phyloP scores from a whole-genome alignment of 2,113 vertebrate genomes.

The Abramis brama region DNA sequence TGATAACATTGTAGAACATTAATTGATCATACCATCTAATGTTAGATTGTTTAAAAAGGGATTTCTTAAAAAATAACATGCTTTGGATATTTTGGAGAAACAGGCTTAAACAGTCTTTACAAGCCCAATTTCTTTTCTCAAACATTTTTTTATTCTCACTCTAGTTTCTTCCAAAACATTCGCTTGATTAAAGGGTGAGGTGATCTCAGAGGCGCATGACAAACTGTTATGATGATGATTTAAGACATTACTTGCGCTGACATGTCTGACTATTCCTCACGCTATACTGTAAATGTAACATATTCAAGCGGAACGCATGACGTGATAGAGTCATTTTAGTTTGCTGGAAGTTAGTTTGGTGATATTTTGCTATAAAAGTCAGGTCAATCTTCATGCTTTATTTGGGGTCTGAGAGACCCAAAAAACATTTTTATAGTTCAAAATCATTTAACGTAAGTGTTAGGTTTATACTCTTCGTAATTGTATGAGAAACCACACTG shows the following conservation, averaged over 20 bases:
- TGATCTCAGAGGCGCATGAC: constrained; percentile 27
- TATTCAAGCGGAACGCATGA: neutral
- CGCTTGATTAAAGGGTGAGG: constrained; percentile 13
- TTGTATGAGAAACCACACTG: neutral
- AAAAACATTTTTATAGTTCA: neutral
- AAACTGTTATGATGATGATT: constrained; percentile 11
- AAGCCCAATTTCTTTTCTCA: neutral
- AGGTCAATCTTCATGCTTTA: no score
- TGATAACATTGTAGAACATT: neutral
- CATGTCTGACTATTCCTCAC: constrained; percentile 10
- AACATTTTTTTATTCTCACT: neutral
- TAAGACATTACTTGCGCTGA: neutral
- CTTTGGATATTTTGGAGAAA: neutral
- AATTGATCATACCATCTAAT: neutral
- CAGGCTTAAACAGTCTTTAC: neutral
- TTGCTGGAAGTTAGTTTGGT: neutral
- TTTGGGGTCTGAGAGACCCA: no score
- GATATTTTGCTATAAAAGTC: neutral
- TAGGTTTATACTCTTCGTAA: neutral
- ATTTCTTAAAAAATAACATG: neutral
- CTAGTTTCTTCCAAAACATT: constrained; percentile 38
- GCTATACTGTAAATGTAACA: constrained; percentile 17
- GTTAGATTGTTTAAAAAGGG: neutral
- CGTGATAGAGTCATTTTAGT: neutral
- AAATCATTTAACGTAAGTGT: no score